Conservation (phyloP, 2,888 invertebrate species). For the Hanleya hanleyi region DNA sequence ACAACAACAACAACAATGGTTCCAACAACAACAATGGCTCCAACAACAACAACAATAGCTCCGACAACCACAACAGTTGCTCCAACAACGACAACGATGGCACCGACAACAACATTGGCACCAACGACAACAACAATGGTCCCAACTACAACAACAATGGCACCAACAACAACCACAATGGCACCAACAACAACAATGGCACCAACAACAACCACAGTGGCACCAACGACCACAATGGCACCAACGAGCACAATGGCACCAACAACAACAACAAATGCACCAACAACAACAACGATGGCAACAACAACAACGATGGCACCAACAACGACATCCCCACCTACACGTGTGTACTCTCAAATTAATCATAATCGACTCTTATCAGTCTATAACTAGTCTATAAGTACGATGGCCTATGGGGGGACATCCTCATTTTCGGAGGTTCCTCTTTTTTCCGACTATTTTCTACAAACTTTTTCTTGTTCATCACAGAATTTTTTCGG, state of each 20-base stretch:
- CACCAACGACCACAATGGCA: neutral
- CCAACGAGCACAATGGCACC: neutral
- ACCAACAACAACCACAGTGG: neutral
- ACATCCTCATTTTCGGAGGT: too few species aligned
- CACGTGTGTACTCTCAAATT: too few species aligned
- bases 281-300: neutral
- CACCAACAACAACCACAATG: neutral
- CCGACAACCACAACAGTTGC: slow-evolving; percentile 4
- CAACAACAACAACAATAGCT: slow-evolving; percentile 2
- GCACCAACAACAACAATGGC: neutral
- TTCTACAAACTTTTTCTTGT: too few species aligned
- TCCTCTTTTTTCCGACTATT: too few species aligned
- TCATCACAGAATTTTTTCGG: too few species aligned
- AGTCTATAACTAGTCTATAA: too few species aligned
- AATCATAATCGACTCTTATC: too few species aligned
- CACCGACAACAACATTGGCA: neutral
- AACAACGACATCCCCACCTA: slow-evolving; percentile 6
- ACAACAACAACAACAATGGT: too few species aligned
- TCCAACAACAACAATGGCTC: neutral
- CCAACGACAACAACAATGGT: neutral
- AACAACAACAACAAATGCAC: neutral
- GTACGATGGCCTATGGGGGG: too few species aligned
- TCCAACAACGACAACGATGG: neutral
- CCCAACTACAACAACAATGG: neutral
- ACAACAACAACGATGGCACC: neutral